Evolutionary conservation across 2,888 invertebrate genomes (phyloP).

Genomic region (Oligia strigilis): DNA sequence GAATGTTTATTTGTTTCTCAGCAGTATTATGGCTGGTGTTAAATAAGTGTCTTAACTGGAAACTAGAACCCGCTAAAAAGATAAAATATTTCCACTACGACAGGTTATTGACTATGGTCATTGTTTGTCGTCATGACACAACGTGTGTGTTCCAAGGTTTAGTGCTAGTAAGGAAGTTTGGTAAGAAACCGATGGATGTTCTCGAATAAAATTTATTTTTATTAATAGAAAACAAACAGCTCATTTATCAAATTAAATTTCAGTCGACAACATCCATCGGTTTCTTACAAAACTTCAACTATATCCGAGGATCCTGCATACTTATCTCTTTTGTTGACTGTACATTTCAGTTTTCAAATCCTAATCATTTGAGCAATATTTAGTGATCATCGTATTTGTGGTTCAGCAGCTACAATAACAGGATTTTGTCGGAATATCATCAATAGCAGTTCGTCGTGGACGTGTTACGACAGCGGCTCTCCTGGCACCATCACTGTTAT

Average conservation of each 20-base stretch:
- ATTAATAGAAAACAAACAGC: too few relatives aligned
- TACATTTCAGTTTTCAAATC: not conserved
- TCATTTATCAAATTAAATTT: too few relatives aligned
- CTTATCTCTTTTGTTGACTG: too few relatives aligned
- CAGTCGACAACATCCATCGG: not conserved
- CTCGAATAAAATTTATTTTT: too few relatives aligned
- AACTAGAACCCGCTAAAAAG: constrained; percentile 81
- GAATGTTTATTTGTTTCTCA: not conserved
- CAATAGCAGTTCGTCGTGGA: not conserved
- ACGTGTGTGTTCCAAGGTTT: constrained; percentile 65
- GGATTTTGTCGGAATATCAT: not conserved
- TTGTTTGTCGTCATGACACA: constrained; percentile 57
- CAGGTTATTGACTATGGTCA: constrained; percentile 75
- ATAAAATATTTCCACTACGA: constrained; percentile 78
- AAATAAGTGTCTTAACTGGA: constrained; percentile 59
- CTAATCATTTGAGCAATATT: not conserved
- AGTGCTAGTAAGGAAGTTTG: constrained; percentile 19
- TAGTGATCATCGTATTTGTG: not conserved
- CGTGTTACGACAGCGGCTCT: not conserved
- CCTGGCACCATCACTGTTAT: not conserved
- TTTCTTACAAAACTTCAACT: too few relatives aligned
- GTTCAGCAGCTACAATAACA: not conserved
- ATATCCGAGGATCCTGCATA: too few relatives aligned
- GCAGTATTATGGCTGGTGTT: constrained; percentile 11
- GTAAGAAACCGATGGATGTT: too few relatives aligned